These are phyloP conservation scores for Piaya cayana DNA, from an alignment of 2,113 vertebrate genomes.

Conservation along the genomic window DNA sequence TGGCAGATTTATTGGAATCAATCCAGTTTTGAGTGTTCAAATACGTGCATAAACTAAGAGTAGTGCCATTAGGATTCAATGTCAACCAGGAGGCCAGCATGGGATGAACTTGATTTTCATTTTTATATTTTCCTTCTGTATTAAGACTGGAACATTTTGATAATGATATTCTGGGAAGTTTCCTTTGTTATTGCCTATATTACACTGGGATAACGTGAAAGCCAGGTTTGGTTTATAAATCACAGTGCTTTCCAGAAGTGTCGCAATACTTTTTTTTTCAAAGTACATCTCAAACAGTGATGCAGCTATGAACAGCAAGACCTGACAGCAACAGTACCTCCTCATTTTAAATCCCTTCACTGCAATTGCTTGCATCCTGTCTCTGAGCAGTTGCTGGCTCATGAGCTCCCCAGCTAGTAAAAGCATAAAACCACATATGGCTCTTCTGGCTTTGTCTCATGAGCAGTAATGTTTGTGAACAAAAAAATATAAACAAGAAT, in stretches of 20 bases:
- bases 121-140: neutral
- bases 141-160: neutral
- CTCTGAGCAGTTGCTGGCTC: neutral
- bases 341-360: neutral
- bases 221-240: neutral
- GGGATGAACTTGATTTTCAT: neutral
- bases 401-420: neutral
- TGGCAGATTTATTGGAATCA: neutral
- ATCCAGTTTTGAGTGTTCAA: neutral
- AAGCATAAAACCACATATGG: neutral
- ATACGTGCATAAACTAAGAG: neutral
- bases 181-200: neutral
- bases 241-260: neutral
- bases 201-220: neutral
- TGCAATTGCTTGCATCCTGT: neutral
- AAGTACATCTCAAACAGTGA: neutral
- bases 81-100: neutral
- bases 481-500: neutral
- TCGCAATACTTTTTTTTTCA: neutral
- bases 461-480: neutral
- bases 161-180: neutral
- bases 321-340: neutral
- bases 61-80: neutral
- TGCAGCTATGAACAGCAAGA: neutral
- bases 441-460: neutral